Evolutionary conservation across 2,888 invertebrate genomes (phyloP).

Genomic region (Tholera decimalis): DNA sequence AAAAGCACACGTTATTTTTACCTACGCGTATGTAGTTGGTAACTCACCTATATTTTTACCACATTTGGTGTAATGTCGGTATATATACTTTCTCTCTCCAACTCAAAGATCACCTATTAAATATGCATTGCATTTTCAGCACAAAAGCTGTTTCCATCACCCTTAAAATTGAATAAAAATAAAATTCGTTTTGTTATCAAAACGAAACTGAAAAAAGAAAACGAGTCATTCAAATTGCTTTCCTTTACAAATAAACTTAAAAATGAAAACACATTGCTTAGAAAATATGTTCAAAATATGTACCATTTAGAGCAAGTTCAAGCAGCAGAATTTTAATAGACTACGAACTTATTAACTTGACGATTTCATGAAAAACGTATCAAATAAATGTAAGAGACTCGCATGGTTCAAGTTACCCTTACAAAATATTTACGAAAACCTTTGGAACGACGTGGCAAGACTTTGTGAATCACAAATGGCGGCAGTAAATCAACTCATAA

Average conservation of each 20-base stretch:
- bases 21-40: neutral
- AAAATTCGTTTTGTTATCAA: conserved; percentile 15
- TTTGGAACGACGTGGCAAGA: conserved; percentile 29
- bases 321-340: neutral
- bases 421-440: conserved; percentile 27
- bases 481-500: conserved; percentile 54
- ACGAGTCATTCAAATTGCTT: conserved; percentile 24
- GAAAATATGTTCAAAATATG: conserved; percentile 3
- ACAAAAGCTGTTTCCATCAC: conserved; percentile 19
- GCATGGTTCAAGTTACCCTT: conserved; percentile 1
- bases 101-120: neutral
- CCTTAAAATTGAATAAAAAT: conserved; percentile 36
- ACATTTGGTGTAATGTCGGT: too few species aligned
- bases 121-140: conserved; percentile 19
- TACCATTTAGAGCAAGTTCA: conserved; percentile 10
- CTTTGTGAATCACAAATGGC: conserved; percentile 55
- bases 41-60: neutral
- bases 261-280: conserved; percentile 15
- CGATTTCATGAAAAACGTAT: conserved; percentile 11
- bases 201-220: conserved; percentile 13
- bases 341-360: conserved; percentile 6
- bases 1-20: neutral
- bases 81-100: too few species aligned
- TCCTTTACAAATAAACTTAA: conserved; percentile 27
- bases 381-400: conserved; percentile 8